phyloP scores from a whole-genome alignment of 2,888 invertebrate species.

The Sarcophaga caerulescens region DNA sequence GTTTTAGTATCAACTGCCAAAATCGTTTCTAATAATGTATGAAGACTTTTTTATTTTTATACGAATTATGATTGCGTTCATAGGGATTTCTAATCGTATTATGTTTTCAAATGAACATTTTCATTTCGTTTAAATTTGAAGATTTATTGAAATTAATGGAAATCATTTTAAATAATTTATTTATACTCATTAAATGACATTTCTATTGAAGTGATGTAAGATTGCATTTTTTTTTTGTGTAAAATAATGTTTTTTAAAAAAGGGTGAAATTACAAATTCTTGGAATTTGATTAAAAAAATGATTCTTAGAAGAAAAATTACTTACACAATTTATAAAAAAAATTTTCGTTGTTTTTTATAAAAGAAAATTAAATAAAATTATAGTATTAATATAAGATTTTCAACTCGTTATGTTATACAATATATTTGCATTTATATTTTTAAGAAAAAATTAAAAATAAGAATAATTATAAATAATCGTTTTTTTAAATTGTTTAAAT shows the following conservation, averaged over 20 bases:
- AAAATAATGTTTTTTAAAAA: neutral
- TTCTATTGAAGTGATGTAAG: slow-evolving; percentile 35
- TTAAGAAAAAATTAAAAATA: neutral
- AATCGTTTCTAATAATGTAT: too few relatives aligned
- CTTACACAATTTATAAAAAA: slow-evolving; percentile 75
- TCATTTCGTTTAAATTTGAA: too few relatives aligned
- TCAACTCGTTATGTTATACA: neutral
- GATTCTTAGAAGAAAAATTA: slow-evolving; percentile 70
- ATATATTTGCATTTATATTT: slow-evolving; percentile 19
- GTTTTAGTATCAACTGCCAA: too few relatives aligned
- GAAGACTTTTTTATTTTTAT: too few relatives aligned
- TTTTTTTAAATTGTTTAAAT: slow-evolving; percentile 18
- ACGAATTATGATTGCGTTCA: too few relatives aligned
- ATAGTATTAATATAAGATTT: slow-evolving; percentile 69
- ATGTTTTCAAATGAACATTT: too few relatives aligned
- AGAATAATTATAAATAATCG: slow-evolving; percentile 9
- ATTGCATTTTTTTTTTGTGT: slow-evolving; percentile 24
- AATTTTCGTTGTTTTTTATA: slow-evolving; percentile 70
- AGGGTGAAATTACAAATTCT: slow-evolving; percentile 29
- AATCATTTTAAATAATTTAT: too few relatives aligned
- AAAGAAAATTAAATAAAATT: slow-evolving; percentile 72
- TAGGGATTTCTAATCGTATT: too few relatives aligned
- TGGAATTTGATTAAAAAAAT: slow-evolving; percentile 10
- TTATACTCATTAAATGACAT: neutral
- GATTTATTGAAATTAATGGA: too few relatives aligned